Percentiles rank a stretch among this genome's conserved stretches.
phyloP scores from a whole-genome alignment of 2,113 vertebrate genomes.

The Perccottus glenii region DNA sequence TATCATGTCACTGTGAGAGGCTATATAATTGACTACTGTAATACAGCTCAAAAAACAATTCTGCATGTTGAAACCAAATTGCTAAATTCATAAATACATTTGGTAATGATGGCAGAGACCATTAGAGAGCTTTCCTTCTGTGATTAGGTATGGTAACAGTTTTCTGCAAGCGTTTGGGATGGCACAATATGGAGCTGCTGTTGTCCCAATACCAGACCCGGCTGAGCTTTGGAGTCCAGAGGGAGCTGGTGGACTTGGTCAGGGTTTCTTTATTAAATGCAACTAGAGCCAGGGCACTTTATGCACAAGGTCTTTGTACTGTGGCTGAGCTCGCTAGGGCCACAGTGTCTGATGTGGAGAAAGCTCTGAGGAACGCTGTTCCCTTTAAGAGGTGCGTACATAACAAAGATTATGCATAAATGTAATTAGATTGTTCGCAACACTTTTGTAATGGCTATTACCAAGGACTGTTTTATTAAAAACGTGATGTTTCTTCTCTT shows the following conservation, averaged over 20 bases:
- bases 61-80: not conserved
- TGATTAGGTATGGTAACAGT: conserved; percentile 91
- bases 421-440: too few relatives aligned
- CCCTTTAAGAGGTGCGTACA: conserved; percentile 91
- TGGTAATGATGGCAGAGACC: too few relatives aligned
- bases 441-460: too few relatives aligned
- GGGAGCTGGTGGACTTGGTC: conserved; percentile 95
- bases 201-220: conserved; percentile 96
- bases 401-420: not conserved
- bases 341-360: conserved; percentile 80
- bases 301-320: conserved; percentile 84
- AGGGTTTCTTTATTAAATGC: conserved; percentile 91
- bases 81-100: not conserved
- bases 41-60: not conserved
- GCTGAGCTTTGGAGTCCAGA: conserved; percentile 92
- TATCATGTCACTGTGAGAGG: conserved; percentile 20
- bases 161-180: conserved; percentile 93
- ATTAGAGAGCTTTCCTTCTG: not conserved
- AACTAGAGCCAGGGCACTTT: conserved; percentile 86
- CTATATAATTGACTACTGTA: not conserved
- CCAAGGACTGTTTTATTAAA: not conserved
- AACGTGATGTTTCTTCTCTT: conserved; percentile 11
- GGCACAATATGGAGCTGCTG: conserved; percentile 97
- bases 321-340: conserved; percentile 91
- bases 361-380: conserved; percentile 85